Evolutionary conservation across 2,797 vertebrate species (phyloP).

Genomic region (Bucorvus abyssinicus): DNA sequence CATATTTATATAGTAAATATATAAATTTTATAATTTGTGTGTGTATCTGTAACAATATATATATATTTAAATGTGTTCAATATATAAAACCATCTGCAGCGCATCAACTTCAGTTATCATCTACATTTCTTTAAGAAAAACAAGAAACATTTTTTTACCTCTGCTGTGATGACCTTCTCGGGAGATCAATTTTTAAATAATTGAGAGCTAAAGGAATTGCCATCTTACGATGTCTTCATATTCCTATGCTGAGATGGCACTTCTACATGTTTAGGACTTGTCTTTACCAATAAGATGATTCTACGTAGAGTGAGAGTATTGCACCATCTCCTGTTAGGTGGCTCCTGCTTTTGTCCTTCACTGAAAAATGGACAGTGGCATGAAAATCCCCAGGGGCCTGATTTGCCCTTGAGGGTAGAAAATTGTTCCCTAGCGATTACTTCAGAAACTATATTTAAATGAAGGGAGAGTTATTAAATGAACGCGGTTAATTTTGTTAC

Average conservation of each 20-base stretch:
- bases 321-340: neutral
- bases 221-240: neutral
- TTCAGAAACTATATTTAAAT: too few relatives aligned
- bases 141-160: neutral
- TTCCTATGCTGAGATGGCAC: neutral
- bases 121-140: neutral
- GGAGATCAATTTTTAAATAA: neutral
- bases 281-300: neutral
- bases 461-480: too few relatives aligned
- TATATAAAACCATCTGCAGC: neutral
- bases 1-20: neutral
- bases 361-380: neutral
- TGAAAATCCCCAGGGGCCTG: neutral
- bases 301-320: neutral
- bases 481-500: too few relatives aligned
- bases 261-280: neutral
- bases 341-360: neutral
- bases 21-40: too few relatives aligned
- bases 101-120: neutral
- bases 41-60: neutral
- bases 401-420: neutral
- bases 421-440: too few relatives aligned
- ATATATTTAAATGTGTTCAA: neutral
- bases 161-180: neutral
- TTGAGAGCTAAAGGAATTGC: neutral